phyloP scores from a whole-genome alignment of 2,888 invertebrate species.

The Volucella zonaria region DNA sequence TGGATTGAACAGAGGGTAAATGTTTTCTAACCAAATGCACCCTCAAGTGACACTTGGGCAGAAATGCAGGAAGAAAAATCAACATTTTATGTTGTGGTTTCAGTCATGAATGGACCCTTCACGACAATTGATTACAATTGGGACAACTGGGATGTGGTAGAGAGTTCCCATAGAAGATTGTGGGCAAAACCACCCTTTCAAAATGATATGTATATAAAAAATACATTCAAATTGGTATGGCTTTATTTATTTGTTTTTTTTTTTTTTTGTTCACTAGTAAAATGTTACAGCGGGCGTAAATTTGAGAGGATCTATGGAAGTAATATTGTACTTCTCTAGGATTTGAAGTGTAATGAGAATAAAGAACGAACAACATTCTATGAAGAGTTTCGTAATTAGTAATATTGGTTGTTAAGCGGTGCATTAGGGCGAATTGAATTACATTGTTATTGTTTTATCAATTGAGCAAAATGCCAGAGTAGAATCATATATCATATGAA shows the following conservation, averaged over 20 bases:
- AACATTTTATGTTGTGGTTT: constrained; percentile 23
- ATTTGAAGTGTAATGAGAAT: constrained; percentile 15
- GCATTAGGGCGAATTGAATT: constrained; percentile 29
- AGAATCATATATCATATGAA: neutral
- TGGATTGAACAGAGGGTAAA: constrained; percentile 19
- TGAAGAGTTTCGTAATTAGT: constrained; percentile 34
- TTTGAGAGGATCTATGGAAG: constrained; percentile 10
- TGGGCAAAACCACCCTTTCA: no score
- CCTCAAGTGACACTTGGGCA: constrained; percentile 26
- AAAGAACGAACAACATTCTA: neutral
- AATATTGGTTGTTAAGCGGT: constrained; percentile 26
- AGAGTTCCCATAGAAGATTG: no score
- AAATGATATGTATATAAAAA: no score
- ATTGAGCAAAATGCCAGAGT: constrained; percentile 9
- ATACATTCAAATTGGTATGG: no score
- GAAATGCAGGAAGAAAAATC: constrained; percentile 48
- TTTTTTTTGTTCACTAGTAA: no score
- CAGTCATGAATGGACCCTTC: constrained; percentile 33
- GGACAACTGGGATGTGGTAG: constrained; percentile 10
- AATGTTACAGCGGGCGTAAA: neutral
- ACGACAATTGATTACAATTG: constrained; percentile 59
- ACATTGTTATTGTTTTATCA: constrained; percentile 47
- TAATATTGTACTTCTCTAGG: constrained; percentile 46
- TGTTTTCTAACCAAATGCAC: constrained; percentile 37
- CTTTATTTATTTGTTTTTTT: no score